Conservation (phyloP, 2,113 vertebrate genomes). For the Antigone vipio region DNA sequence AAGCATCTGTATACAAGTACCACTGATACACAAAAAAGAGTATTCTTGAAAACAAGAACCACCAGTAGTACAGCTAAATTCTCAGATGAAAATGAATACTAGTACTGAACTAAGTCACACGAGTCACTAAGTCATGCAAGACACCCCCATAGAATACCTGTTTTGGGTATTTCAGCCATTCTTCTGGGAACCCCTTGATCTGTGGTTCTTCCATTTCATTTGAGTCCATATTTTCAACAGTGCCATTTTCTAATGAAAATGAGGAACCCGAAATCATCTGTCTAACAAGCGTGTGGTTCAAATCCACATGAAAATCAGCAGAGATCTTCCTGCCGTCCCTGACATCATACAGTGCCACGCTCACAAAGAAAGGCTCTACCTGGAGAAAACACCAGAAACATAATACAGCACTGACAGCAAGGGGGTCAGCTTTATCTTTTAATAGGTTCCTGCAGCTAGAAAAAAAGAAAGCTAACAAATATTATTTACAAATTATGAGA, state of each 20-base stretch:
- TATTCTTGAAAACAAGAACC: not conserved
- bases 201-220: conserved; percentile 82
- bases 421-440: not conserved
- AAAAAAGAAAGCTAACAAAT: not conserved
- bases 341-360: conserved; percentile 87
- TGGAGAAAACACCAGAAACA: conserved; percentile 53
- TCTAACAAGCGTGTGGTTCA: conserved; percentile 87
- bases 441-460: not conserved
- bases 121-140: not conserved
- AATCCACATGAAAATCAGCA: conserved; percentile 93
- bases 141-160: conserved; percentile 74
- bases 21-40: not conserved
- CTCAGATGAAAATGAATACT: not conserved
- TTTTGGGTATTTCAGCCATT: conserved; percentile 92
- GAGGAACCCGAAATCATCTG: conserved; percentile 83
- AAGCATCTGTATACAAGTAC: not conserved
- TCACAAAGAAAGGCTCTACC: conserved; percentile 97
- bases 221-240: conserved; percentile 64
- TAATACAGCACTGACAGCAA: not conserved
- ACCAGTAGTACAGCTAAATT: not conserved
- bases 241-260: conserved; percentile 79
- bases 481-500: not conserved
- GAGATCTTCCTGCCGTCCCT: conserved; percentile 91
- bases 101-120: not conserved
- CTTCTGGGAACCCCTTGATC: conserved; percentile 82